Base-by-base conservation (phyloP, 2,888 invertebrate species). In the Tinea pellionella region DNA sequence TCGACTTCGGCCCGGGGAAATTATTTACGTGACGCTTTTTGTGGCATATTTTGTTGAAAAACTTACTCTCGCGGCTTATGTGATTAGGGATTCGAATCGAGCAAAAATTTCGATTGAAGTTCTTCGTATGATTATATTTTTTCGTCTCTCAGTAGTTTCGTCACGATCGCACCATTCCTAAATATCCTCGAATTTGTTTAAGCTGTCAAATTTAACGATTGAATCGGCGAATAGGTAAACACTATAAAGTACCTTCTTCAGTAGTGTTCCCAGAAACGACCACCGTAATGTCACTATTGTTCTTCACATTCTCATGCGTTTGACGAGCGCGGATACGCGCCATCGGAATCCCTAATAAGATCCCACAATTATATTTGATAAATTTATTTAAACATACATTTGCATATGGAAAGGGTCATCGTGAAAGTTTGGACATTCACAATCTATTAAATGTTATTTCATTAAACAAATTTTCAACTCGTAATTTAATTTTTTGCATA, bases 231-330 rank as follows among this genome's bases (percentile, higher is more conserved):
- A 53, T 53, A 53, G 53, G 53, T 57, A 81, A 78, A 80, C 70
- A 72, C 77, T 77, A 82, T 84, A 83, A 82, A 85, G 78, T 55
- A 59, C 41, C 15, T 37, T 15, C 58, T 15, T 11, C 51, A 32
- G 42, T 18, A 56, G n/a, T 70, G 73, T 86, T 87, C 86, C 70
- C 67, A 80, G 86, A 87, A 87, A 64, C 81, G 86, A 84, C 86
- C 86, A 86, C 86, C 86, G 72, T 79, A 82, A 77, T 77, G 74
- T 77, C 74, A 78, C 82, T 77, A 86, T 86, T 85, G 85, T 85
- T 77, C 74, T 68, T 67, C 67, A 70, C 69, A 80, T 87, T 84
- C 80, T 77, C 76, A 87, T 87, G 78, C 85, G 71, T 64, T 65
- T 60, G 71, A 66, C 67, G 74, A 78, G 77, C 78, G 72, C 86